Base-by-base conservation (phyloP, 2,113 vertebrate genomes). In the Gallinago jamesoni region DNA sequence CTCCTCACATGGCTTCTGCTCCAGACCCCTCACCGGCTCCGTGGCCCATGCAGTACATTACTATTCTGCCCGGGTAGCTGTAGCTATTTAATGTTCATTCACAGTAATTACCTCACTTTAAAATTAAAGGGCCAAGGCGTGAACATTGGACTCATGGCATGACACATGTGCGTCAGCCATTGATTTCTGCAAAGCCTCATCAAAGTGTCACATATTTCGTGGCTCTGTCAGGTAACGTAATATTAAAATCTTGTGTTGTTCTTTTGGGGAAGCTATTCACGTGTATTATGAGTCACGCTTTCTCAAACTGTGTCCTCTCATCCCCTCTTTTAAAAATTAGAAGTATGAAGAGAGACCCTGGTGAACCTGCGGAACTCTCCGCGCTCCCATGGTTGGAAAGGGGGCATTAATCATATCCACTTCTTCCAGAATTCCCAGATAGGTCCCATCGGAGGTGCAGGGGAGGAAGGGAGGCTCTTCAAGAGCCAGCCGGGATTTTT, bases 381-480 rank as follows among this genome's bases (percentile, higher is more conserved):
- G 8, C 30, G 4, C 47, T 41, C 39, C 0, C 4, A 21, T 23
- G 15, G 2, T 10, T 50, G 41, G 48, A 18, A 39, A 62, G 41
- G 31, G 1, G 7, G 30, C 7, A 15, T 55, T 39, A 30, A 68
- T 25, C 28, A 3, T 6, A 70, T 10, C 52, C 9, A 12, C 20
- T 63, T 47, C 14, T 63, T 31, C 21, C 19, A 57, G 35, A 50
- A 30, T 20, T 19, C 24, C 62, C 53, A 60, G 35, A 9, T 7
- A 19, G 31, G 18, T 10, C 31, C 8, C n/a, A 3, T 10, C 15
- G 6, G 31, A 5, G 0, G 6, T 7, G 19, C 4, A 20, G 22
- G 24, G 27, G 12, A 39, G 24, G n/a, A 41, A 33, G n/a, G 24
- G 22, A 62, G 55, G 47, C 39, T 17, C 6, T 1, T 1, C n/a